A percentile compares a stretch with the other conserved stretches of the same genome.
Conservation (phyloP, 1,140 invertebrate genomes). For the Drosophila serrata region DNA sequence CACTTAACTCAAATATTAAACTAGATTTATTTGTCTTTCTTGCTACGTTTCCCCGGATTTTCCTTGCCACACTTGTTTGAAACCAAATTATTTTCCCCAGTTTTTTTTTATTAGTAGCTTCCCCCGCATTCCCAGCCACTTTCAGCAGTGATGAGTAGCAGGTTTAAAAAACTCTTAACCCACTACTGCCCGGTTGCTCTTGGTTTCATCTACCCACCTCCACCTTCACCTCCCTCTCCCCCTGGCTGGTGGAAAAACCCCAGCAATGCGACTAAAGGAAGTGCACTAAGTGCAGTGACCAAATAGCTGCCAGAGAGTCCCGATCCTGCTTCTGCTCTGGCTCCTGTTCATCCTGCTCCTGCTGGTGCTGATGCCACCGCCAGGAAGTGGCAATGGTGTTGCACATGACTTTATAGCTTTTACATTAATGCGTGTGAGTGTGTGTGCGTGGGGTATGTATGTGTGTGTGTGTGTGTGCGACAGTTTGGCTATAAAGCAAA, state of each 20-base stretch:
- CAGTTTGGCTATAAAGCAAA: conserved; percentile 65
- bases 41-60: no score
- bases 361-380: conserved; percentile 40
- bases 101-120: not conserved
- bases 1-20: not conserved
- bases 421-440: conserved; percentile 40
- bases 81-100: not conserved
- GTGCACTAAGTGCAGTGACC: conserved; percentile 80
- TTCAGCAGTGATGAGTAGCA: conserved; percentile 12
- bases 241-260: conserved; percentile 51
- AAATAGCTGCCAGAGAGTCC: conserved; percentile 66
- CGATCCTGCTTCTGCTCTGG: conserved; percentile 14
- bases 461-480: conserved; percentile 20
- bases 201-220: no score
- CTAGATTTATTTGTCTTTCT: not conserved
- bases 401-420: conserved; percentile 79
- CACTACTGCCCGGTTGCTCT: conserved; percentile 5
- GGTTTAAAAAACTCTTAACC: conserved; percentile 31
- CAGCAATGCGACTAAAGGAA: conserved; percentile 68
- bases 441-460: not conserved
- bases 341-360: conserved; percentile 20
- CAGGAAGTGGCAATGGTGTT: conserved; percentile 67
- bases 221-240: not conserved
- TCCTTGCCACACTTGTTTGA: no score
- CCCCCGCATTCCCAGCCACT: not conserved